Evolutionary conservation across 2,113 vertebrate species (phyloP).

Genomic region (Geococcyx californianus): DNA sequence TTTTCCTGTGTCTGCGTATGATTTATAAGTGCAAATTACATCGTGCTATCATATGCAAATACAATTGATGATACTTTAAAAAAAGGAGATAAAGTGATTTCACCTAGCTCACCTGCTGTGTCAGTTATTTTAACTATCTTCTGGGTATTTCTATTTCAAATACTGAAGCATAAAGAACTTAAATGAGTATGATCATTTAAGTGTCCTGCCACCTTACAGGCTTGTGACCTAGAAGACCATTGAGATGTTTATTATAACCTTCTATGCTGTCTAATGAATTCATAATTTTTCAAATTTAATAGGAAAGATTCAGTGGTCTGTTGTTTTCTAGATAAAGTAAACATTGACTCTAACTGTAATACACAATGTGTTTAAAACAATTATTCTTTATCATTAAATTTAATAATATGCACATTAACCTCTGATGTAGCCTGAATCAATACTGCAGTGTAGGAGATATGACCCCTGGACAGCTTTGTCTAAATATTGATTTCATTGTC

Average conservation of each 20-base stretch:
- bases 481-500: slow-evolving; percentile 90
- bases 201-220: not conserved
- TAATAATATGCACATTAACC: slow-evolving; percentile 85
- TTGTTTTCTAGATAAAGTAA: slow-evolving; percentile 55
- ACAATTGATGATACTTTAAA: not conserved
- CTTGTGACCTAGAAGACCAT: not conserved
- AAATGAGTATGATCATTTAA: not conserved
- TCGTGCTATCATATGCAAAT: not conserved
- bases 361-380: slow-evolving; percentile 70
- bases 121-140: not conserved
- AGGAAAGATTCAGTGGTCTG: slow-evolving; percentile 31
- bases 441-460: slow-evolving; percentile 79
- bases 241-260: not conserved
- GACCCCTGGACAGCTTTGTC: slow-evolving; percentile 82
- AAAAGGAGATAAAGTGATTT: not conserved
- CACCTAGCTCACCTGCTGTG: not conserved
- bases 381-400: slow-evolving; percentile 76
- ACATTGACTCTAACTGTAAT: slow-evolving; percentile 42
- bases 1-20: not conserved
- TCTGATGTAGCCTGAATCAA: slow-evolving; percentile 82
- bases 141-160: not conserved
- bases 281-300: slow-evolving; percentile 55
- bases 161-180: not conserved
- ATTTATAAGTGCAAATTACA: not conserved
- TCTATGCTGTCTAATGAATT: slow-evolving; percentile 41